Evolutionary conservation across 2,888 invertebrate species (phyloP).

Genomic region (Phalera bucephala): DNA sequence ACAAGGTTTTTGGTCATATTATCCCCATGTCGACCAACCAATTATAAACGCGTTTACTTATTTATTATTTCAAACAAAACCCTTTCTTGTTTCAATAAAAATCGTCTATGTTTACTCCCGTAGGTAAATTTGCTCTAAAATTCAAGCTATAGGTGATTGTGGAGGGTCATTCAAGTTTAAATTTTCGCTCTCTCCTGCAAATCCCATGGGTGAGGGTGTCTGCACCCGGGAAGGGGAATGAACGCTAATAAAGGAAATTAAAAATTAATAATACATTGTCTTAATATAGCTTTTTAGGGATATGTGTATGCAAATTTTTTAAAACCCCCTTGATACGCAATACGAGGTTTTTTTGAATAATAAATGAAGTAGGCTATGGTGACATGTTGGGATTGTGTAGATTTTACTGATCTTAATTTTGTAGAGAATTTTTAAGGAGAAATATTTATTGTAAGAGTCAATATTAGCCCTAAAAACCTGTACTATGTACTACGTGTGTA

Average conservation of each 20-base stretch:
- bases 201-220: conserved; percentile 67
- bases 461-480: no score
- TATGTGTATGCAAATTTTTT: conserved; percentile 66
- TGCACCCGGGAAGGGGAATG: conserved; percentile 57
- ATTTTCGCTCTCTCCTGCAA: conserved; percentile 72
- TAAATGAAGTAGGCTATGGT: conserved; percentile 7
- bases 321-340: conserved; percentile 17
- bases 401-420: no score
- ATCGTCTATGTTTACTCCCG: conserved; percentile 20
- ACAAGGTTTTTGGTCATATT: no score
- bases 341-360: conserved; percentile 18
- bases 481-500: no score
- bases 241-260: conserved; percentile 81
- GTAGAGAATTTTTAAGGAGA: no score
- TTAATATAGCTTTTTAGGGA: conserved; percentile 68
- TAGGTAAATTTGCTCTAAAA: conserved; percentile 47
- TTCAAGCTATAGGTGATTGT: conserved; percentile 54
- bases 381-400: conserved; percentile 8
- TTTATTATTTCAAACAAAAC: conserved; percentile 22
- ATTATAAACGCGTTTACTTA: conserved; percentile 19
- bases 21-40: conserved; percentile 18
- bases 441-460: no score
- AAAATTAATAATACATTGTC: conserved; percentile 82
- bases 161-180: conserved; percentile 79
- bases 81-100: conserved; percentile 30